Base-by-base conservation (phyloP, 1,140 invertebrate species). In the Frieseomelitta varia region DNA sequence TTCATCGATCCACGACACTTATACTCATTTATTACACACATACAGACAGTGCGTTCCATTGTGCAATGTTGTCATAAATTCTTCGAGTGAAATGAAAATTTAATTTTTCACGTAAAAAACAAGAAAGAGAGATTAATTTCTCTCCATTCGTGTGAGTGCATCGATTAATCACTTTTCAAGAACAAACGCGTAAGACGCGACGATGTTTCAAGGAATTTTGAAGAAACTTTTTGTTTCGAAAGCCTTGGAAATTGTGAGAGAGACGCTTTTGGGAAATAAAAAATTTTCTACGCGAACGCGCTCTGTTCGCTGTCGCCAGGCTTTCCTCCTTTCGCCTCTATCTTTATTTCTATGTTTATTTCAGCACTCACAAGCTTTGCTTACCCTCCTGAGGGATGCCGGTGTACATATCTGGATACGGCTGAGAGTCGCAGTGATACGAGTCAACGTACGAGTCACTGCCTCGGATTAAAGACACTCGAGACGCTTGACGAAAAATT, bases 1-100 rank as follows among this genome's bases (percentile, higher is more conserved):
- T 58, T 24, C 30, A 58, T 75, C 56, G 55, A 75, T 75, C 55
- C 39, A 53, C 27, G 55, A 58, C 73, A 56, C 53, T 30, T 56
- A 58, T 14, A 21, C 19, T 34, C 30, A n/a, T 58, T 56, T 75
- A 39, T 34, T 15, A 24, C 12, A 68, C 19, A 21, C 12, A n/a
- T 3, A n/a, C 15, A 56, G 19, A 56, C 15, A 56, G 17, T 19
- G 27, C 27, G 27, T 6, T 30, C 4, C 27, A 65, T 65, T 27
- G 27, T 65, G 8, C 17, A 65, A 65, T 27, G 15, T 65, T 19
- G 30, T 17, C n/a, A 65, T 15, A 8, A 27, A 17, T 65, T 65
- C 2, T 63, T 17, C 14, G 14, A 27, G 61, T 1, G n/a, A 15
- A 15, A 27, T 27, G 14, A 27, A 63, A 63, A 63, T 63, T 63